phyloP scores from a whole-genome alignment of 2,888 invertebrate species.

The Spisula solida region DNA sequence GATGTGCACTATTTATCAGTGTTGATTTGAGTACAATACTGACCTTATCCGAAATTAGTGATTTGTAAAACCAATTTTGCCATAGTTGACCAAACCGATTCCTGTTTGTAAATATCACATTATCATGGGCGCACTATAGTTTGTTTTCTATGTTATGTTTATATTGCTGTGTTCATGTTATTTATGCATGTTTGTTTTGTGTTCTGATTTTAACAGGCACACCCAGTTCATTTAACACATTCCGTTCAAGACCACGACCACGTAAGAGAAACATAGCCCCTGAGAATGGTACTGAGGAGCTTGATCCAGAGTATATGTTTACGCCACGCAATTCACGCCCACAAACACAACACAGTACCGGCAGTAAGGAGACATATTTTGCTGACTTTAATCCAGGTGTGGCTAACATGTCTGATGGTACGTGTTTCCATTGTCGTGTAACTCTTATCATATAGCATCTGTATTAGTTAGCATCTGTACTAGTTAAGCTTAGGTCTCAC shows the following conservation, averaged over 20 bases:
- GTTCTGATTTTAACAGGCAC: constrained; percentile 33
- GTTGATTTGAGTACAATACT: too few species aligned
- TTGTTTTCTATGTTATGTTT: neutral
- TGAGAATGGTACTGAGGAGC: constrained; percentile 75
- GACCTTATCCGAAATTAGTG: too few species aligned
- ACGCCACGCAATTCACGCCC: constrained; percentile 63
- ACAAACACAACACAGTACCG: constrained; percentile 1
- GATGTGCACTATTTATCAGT: too few species aligned
- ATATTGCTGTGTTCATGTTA: constrained; percentile 22
- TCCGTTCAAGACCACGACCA: constrained; percentile 44
- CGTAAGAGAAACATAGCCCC: constrained; percentile 76
- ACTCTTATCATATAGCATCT: neutral
- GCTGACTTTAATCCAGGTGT: constrained; percentile 33
- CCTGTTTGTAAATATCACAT: too few species aligned
- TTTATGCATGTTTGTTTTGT: neutral
- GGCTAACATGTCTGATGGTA: constrained; percentile 44
- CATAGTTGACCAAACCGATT: too few species aligned
- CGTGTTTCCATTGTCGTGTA: neutral
- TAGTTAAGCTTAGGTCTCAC: too few species aligned
- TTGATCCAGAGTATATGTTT: constrained; percentile 79
- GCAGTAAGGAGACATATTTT: constrained; percentile 10
- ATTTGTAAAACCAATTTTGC: too few species aligned
- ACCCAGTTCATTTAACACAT: constrained; percentile 48
- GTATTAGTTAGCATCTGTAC: too few species aligned
- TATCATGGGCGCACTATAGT: neutral